phyloP scores from a whole-genome alignment of 2,797 vertebrate species.

The Pangasius sanitwongsei region DNA sequence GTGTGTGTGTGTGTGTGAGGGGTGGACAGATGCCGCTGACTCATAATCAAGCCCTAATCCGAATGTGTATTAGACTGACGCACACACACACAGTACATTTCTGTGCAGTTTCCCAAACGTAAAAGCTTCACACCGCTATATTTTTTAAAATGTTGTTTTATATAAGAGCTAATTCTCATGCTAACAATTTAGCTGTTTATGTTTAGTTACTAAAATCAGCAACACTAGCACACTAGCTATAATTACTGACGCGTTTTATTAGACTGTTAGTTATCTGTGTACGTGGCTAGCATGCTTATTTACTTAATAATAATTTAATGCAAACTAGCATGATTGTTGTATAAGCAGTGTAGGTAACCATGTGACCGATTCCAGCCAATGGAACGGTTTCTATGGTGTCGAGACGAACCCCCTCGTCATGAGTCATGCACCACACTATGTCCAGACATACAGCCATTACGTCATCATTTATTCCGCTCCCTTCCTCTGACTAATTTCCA shows the following conservation, averaged over 20 bases:
- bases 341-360: neutral
- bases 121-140: neutral
- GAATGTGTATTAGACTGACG: constrained; percentile 19
- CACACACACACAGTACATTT: neutral
- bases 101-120: neutral
- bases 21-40: constrained; percentile 54
- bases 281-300: neutral
- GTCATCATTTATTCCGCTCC: neutral
- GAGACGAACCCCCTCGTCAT: neutral
- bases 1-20: constrained; percentile 4
- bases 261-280: neutral
- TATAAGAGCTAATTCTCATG: neutral
- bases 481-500: neutral
- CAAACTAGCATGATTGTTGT: neutral
- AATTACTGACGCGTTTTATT: neutral
- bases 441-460: neutral
- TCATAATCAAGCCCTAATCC: constrained; percentile 61
- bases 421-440: neutral
- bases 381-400: neutral
- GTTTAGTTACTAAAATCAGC: neutral
- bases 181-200: neutral
- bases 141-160: neutral
- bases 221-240: neutral
- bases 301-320: neutral
- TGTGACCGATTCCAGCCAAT: neutral